These are phyloP conservation scores for Meteorus cinctellus DNA, from an alignment of 2,888 invertebrate genomes.

Conservation along the genomic window DNA sequence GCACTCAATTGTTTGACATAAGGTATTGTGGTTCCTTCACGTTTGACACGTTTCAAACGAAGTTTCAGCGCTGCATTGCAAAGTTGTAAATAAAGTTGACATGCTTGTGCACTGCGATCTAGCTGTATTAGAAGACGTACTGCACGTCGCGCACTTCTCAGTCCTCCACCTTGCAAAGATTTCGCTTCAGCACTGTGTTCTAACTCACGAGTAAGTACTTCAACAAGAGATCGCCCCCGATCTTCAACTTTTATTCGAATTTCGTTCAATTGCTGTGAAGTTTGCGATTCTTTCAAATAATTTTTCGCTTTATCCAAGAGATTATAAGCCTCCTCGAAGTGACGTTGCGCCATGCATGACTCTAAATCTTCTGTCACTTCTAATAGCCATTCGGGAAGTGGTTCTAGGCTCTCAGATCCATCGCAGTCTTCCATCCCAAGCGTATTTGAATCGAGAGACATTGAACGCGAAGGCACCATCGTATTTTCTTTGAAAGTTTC, in stretches of 20 bases:
- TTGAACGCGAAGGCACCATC: constrained; percentile 58
- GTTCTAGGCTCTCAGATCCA: constrained; percentile 60
- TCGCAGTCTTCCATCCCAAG: constrained; percentile 63
- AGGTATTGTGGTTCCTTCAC: constrained; percentile 85
- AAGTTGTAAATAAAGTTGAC: constrained; percentile 86
- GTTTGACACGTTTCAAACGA: constrained; percentile 85
- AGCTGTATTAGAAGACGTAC: constrained; percentile 89
- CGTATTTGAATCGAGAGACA: constrained; percentile 66
- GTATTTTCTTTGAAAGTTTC: constrained; percentile 50
- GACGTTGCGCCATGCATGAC: constrained; percentile 94
- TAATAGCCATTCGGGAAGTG: constrained; percentile 88
- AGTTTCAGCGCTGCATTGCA: constrained; percentile 88
- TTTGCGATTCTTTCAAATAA: constrained; percentile 73
- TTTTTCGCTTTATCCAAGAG: constrained; percentile 82
- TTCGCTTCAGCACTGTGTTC: constrained; percentile 89
- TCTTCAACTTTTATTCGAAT: constrained; percentile 73
- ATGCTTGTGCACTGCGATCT: constrained; percentile 83
- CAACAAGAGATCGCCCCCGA: constrained; percentile 85
- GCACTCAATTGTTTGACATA: constrained; percentile 88
- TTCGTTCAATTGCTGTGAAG: constrained; percentile 73
- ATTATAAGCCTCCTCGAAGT: constrained; percentile 93
- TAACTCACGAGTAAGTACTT: constrained; percentile 90
- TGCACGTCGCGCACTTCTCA: constrained; percentile 88
- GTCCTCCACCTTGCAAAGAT: constrained; percentile 89
- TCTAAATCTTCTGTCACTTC: constrained; percentile 96